phyloP scores from a whole-genome alignment of 2,113 vertebrate species.

The Hyaena hyaena region DNA sequence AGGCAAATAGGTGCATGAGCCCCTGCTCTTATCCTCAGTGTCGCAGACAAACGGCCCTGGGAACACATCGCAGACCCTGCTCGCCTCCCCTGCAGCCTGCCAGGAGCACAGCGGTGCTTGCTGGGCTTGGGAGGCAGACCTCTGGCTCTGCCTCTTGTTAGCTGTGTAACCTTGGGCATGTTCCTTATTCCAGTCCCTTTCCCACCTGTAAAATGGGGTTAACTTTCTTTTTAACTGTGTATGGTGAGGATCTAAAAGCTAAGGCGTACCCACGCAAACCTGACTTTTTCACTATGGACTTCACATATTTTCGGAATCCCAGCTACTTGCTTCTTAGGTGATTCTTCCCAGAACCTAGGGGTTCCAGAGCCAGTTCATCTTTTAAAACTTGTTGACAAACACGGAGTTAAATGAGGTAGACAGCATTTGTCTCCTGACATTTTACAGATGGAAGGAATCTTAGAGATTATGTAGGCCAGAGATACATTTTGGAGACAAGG shows the following conservation, averaged over 20 bases:
- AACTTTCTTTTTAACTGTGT: not conserved
- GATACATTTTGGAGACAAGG: conserved; percentile 37
- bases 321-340: not conserved
- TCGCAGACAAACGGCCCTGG: not conserved
- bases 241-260: not conserved
- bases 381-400: conserved; percentile 40
- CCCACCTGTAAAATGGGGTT: not conserved
- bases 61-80: not conserved
- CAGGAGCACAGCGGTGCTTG: not conserved
- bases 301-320: not conserved
- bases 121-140: not conserved
- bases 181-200: not conserved
- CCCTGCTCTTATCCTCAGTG: not conserved
- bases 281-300: not conserved
- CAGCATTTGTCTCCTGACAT: conserved; percentile 24
- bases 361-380: not conserved
- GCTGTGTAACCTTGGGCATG: not conserved
- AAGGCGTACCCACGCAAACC: not conserved
- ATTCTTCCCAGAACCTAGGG: not conserved
- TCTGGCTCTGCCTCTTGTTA: not conserved
- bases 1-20: not conserved
- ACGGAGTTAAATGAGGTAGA: not conserved
- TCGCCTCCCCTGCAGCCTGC: accelerated
- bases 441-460: not conserved
- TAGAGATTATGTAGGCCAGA: not conserved